Evolutionary conservation across 2,113 vertebrate species (phyloP), one percentile per base, ranked within the genome.

Genomic region (Cnemophilus loriae): DNA sequence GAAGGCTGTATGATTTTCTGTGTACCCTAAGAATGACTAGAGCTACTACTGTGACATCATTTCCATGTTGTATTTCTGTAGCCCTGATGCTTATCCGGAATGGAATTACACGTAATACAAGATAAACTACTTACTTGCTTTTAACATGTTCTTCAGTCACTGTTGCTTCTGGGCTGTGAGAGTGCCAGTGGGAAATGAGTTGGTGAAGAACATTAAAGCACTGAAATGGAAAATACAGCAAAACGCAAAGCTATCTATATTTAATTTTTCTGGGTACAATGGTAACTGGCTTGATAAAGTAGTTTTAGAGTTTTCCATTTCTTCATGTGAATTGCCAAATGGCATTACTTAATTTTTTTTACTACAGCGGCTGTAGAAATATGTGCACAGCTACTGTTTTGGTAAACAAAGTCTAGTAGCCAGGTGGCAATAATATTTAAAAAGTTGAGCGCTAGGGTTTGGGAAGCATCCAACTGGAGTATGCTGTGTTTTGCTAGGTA

Each of bases 361-460:
- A 96, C 75, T 97, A 79, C 94, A 97, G 67, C 92, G 97, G 90
- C 79, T 97, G 49, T 81, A 92, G 90, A 97, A 97, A 91, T 96
- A 80, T 97, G 86, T 95, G 93, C 78, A 75, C 67, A 97, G 96
- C 95, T 94, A 96, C 96, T 98, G 96, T 98, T 98, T 96, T 95
- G 77, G 89, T 98, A 97, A 98, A 97, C 78, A 97, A 93, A 96
- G 76, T 89, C 86, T 96, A 93, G 96, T 94, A 96, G 93, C 94
- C 96, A 98, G 96, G 97, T 98, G 97, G 96, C 84, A 94, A 85
- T 96, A 98, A 96, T 98, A 95, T 92, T 96, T 67, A 79, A 94
- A 84, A 97, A 94, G 65, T 96, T 95, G 73, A 91, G 44, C 3
- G 89, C 33, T 97, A 94, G 16, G 42, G 13, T 49, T 87, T 97